Percentiles rank a stretch among this genome's conserved stretches.
These are phyloP conservation scores for Adineta ricciae DNA, from an alignment of 2,888 invertebrate genomes.

Conservation along the genomic window DNA sequence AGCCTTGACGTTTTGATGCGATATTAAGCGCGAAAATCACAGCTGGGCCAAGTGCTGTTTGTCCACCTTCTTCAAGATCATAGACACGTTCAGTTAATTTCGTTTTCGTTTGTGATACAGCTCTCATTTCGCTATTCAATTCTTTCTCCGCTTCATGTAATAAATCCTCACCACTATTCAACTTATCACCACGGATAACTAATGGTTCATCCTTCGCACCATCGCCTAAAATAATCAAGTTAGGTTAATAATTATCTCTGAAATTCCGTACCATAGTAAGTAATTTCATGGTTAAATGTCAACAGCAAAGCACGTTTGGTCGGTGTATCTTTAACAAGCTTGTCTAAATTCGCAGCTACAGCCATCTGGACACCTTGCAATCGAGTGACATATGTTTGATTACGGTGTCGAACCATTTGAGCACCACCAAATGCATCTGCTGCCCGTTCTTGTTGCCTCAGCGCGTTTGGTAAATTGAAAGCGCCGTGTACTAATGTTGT, in stretches of 20 bases:
- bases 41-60: slow-evolving; percentile 47
- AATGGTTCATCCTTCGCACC: background rate
- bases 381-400: slow-evolving; percentile 14
- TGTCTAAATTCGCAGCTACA: slow-evolving; percentile 44
- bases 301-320: slow-evolving; percentile 43
- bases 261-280: slow-evolving; percentile 1
- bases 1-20: slow-evolving; percentile 44
- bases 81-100: slow-evolving; percentile 22
- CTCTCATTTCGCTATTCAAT: slow-evolving; percentile 22
- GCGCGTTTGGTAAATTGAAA: background rate
- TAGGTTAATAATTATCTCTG: background rate
- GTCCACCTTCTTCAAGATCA: slow-evolving; percentile 45
- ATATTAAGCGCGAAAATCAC: slow-evolving; percentile 42
- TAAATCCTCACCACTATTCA: slow-evolving; percentile 18
- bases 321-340: slow-evolving; percentile 42
- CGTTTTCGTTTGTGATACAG: slow-evolving; percentile 20
- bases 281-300: slow-evolving; percentile 44
- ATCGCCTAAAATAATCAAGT: background rate
- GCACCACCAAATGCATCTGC: background rate
- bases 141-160: background rate
- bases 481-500: slow-evolving; percentile 41
- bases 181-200: background rate
- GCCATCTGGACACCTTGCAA: slow-evolving; percentile 47
- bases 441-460: background rate
- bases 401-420: background rate